Evolutionary conservation across 2,113 vertebrate genomes (phyloP).

Genomic region (Xenotilapia longispinis): DNA sequence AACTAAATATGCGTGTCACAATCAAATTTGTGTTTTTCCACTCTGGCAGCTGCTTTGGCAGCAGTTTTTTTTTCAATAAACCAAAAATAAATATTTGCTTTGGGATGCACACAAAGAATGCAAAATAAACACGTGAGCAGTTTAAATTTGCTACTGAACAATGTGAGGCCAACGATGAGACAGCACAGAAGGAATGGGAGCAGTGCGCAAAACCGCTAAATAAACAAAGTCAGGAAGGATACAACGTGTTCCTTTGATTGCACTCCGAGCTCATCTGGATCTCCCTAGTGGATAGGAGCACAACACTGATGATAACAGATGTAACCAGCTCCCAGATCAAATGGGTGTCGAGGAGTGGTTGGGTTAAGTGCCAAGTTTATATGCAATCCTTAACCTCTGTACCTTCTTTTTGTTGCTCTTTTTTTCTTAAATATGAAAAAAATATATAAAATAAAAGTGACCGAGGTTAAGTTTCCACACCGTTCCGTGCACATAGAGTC

Average conservation of each 20-base stretch:
- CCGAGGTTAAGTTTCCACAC: neutral
- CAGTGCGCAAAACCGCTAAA: slow-evolving; percentile 15
- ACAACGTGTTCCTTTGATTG: slow-evolving; percentile 37
- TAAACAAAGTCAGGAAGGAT: slow-evolving; percentile 69
- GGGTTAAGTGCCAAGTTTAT: neutral
- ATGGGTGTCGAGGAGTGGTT: neutral
- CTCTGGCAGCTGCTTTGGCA: neutral
- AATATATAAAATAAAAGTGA: neutral
- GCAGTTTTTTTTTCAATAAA: neutral
- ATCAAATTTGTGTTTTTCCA: neutral
- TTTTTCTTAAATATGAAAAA: neutral
- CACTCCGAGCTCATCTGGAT: slow-evolving; percentile 7
- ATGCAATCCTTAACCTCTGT: neutral
- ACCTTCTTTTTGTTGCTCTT: neutral
- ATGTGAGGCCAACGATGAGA: neutral
- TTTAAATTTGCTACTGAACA: neutral
- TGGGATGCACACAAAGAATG: neutral
- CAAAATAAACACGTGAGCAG: neutral
- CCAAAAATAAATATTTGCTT: slow-evolving; percentile 27
- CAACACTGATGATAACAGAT: neutral
- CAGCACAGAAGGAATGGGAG: neutral
- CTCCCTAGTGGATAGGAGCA: neutral
- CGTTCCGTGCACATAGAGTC: neutral
- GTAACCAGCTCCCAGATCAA: neutral
- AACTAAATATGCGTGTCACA: neutral